Percentiles rank a stretch among this genome's conserved stretches.
Evolutionary conservation across 2,888 invertebrate species (phyloP).

Genomic region (Microdon myrmicae): DNA sequence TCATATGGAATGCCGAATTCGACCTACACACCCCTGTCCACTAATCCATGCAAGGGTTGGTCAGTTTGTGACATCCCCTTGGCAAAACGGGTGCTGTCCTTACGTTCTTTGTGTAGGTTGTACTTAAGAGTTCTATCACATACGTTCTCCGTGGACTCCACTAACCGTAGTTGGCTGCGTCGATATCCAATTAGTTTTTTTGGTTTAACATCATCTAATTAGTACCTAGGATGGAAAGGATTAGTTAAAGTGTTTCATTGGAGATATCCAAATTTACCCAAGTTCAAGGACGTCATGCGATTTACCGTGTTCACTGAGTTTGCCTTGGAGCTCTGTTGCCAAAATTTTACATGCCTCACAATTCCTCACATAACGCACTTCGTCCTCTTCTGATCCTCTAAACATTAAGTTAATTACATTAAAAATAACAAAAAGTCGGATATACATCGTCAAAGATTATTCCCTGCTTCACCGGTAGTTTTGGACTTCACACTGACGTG

Average conservation of each 20-base stretch:
- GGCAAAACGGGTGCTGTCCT: slow-evolving; percentile 92
- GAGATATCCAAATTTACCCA: slow-evolving; percentile 71
- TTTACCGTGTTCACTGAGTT: slow-evolving; percentile 89
- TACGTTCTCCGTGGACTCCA: slow-evolving; percentile 90
- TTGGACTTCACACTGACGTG: too few species aligned
- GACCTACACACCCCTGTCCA: slow-evolving; percentile 96
- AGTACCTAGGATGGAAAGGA: slow-evolving; percentile 75
- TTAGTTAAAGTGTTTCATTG: too few species aligned
- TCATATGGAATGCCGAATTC: slow-evolving; percentile 97
- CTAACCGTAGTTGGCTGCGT: slow-evolving; percentile 87
- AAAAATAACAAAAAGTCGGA: too few species aligned
- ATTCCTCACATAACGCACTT: slow-evolving; percentile 82
- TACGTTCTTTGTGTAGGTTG: slow-evolving; percentile 94
- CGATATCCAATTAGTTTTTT: slow-evolving; percentile 87
- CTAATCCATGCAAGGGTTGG: slow-evolving; percentile 89
- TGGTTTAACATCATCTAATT: slow-evolving; percentile 84
- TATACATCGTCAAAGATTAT: too few species aligned
- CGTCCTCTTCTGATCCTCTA: slow-evolving; percentile 61
- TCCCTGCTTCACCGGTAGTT: too few species aligned
- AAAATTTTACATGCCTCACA: slow-evolving; percentile 96
- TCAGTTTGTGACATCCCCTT: slow-evolving; percentile 98
- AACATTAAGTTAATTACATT: too few species aligned
- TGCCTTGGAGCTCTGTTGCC: slow-evolving; percentile 83
- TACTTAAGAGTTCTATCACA: slow-evolving; percentile 92
- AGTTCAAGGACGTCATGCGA: slow-evolving; percentile 88